Evolutionary conservation across 1,140 invertebrate genomes (phyloP), one percentile per base, ranked within the genome.

Genomic region (Xylocopa sonorina): DNA sequence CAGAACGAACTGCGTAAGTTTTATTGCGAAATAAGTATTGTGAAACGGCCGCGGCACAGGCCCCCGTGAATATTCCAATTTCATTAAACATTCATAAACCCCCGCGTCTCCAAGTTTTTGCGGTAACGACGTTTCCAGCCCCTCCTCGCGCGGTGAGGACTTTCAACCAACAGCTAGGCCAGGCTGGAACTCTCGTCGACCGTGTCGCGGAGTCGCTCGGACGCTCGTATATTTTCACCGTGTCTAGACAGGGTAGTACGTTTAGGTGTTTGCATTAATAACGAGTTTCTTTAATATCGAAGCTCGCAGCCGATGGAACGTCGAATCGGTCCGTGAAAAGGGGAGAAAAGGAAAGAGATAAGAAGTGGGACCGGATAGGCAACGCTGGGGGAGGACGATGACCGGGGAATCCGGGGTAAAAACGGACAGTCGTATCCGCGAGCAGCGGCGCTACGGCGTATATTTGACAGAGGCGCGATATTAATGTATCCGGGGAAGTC

Each of bases 51-150:
- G 50, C 27, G 38, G 67, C n/a, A 41, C 58, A 3, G 34, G 69
- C 57, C 24, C 24, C 83, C 80, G 76, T 81, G 83, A 88, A 85
- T 88, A 87, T 88, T 87, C 76, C 66, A 68, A 80, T 83, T 80
- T 83, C 77, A 84, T 85, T 85, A 82, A 82, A 83, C 72, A 84
- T 84, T 84, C 83, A 83, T 76, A 84, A 83, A 84, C 62, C 82
- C n/a, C 27, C 29, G 48, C 53, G 75, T 73, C 53, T 38, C 58
- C 83, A 66, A 68, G 71, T 69, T 78, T 72, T 78, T 72, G 34
- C 57, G 46, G 4, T 21, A 14, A 1, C 21, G 6, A 1, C 32
- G 67, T 63, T 48, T 24, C 18, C 27, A 14, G 0, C 43, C n/a
- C 14, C 38, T 1, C 43, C n/a, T 21, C 38, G 58, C 29, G 21